These are phyloP conservation scores for Pitangus sulphuratus DNA, from an alignment of 2,797 vertebrate genomes.

Conservation along the genomic window DNA sequence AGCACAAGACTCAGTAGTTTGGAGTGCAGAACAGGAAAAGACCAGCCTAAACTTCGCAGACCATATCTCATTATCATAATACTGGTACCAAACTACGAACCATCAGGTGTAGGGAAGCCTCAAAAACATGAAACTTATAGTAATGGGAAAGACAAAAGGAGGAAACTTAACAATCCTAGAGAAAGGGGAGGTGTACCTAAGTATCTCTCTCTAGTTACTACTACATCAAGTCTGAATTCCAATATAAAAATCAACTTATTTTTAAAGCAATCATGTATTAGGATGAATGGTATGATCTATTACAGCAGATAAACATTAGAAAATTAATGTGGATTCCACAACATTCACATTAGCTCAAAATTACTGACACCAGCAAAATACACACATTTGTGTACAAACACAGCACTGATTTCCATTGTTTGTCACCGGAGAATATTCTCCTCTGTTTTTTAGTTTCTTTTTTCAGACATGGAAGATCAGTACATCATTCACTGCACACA, in stretches of 20 bases:
- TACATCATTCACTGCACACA: neutral
- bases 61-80: neutral
- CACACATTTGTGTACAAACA: rapidly evolving
- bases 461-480: neutral
- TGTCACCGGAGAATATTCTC: neutral
- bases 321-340: neutral
- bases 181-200: neutral
- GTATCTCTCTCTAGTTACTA: neutral
- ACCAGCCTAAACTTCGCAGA: neutral
- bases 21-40: constrained; percentile 2
- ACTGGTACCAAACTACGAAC: neutral
- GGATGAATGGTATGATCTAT: neutral
- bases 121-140: neutral
- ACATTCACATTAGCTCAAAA: neutral
- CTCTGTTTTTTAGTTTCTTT: neutral
- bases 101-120: neutral
- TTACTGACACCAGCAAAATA: neutral
- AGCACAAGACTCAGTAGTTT: neutral
- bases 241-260: neutral
- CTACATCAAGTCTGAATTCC: neutral
- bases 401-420: neutral
- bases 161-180: neutral
- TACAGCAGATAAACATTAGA: neutral
- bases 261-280: neutral
- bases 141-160: neutral